These are phyloP conservation scores for Lateolabrax maculatus DNA, from an alignment of 2,797 vertebrate genomes.

Conservation along the genomic window DNA sequence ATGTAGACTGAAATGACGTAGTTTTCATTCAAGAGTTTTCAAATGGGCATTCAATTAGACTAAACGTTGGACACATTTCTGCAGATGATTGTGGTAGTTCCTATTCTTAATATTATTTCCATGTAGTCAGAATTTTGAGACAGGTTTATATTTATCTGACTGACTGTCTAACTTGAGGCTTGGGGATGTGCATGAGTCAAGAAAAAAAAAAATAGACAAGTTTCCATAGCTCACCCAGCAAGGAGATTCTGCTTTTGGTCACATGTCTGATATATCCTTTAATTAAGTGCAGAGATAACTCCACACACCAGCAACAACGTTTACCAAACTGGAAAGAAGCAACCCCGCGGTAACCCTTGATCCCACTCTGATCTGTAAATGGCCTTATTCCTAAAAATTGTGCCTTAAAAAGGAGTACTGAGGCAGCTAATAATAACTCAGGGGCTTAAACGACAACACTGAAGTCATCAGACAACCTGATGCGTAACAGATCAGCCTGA, in stretches of 20 bases:
- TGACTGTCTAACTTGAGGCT: constrained; percentile 59
- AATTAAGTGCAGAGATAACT: constrained; percentile 71
- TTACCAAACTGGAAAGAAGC: constrained; percentile 76
- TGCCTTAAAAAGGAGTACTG: constrained; percentile 85
- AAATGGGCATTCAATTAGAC: constrained; percentile 7
- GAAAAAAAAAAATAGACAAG: constrained; percentile 16
- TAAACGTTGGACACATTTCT: constrained; percentile 1
- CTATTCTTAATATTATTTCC: constrained; percentile 33
- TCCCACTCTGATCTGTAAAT: constrained; percentile 73
- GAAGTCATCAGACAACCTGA: constrained; percentile 78
- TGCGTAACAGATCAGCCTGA: constrained; percentile 74
- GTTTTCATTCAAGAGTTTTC: neutral
- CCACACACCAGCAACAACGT: constrained; percentile 55
- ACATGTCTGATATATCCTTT: constrained; percentile 73
- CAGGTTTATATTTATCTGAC: constrained; percentile 60
- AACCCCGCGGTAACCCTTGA: constrained; percentile 74
- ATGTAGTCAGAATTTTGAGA: constrained; percentile 35
- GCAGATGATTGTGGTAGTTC: neutral
- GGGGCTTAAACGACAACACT: constrained; percentile 74
- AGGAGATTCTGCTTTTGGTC: constrained; percentile 72
- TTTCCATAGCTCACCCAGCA: constrained; percentile 67
- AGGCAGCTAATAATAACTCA: constrained; percentile 81
- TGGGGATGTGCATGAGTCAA: constrained; percentile 44
- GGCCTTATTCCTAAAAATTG: constrained; percentile 70
- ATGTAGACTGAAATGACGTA: constrained; percentile 10